Percentiles rank a stretch among this genome's conserved stretches.
phyloP scores from a whole-genome alignment of 2,888 invertebrate species.

The Zhengitettix transpicula region DNA sequence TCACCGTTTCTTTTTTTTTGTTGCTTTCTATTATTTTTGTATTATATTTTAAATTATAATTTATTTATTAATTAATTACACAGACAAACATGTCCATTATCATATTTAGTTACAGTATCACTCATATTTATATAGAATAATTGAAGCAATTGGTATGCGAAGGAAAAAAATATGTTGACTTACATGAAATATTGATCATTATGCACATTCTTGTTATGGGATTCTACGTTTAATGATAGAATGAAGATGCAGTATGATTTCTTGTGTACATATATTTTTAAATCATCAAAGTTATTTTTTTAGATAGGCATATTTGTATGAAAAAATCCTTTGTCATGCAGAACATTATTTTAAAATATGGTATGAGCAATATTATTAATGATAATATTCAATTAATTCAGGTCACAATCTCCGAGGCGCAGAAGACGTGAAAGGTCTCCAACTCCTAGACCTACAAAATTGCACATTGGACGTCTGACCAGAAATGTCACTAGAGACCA shows the following conservation, averaged over 20 bases:
- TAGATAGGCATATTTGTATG: no score
- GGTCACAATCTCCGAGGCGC: constrained; percentile 42
- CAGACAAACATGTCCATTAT: neutral
- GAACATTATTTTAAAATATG: neutral
- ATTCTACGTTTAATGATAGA: no score
- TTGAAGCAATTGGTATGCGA: neutral
- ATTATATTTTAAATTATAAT: neutral
- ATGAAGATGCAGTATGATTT: no score
- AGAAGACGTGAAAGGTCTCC: constrained; percentile 69
- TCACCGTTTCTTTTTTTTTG: neutral
- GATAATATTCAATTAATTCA: neutral
- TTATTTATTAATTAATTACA: neutral
- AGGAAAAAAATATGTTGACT: neutral
- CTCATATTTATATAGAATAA: no score
- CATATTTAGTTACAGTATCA: neutral
- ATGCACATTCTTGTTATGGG: no score
- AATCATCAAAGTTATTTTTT: no score
- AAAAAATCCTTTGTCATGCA: neutral
- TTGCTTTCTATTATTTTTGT: neutral
- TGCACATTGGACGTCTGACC: constrained; percentile 84
- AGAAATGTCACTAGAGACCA: constrained; percentile 86
- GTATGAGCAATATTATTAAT: neutral
- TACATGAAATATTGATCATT: no score
- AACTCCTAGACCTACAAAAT: constrained; percentile 78
- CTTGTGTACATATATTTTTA: no score